Base-by-base conservation (phyloP, 2,113 vertebrate species). In the Pseudorhombus dupliciocellatus region DNA sequence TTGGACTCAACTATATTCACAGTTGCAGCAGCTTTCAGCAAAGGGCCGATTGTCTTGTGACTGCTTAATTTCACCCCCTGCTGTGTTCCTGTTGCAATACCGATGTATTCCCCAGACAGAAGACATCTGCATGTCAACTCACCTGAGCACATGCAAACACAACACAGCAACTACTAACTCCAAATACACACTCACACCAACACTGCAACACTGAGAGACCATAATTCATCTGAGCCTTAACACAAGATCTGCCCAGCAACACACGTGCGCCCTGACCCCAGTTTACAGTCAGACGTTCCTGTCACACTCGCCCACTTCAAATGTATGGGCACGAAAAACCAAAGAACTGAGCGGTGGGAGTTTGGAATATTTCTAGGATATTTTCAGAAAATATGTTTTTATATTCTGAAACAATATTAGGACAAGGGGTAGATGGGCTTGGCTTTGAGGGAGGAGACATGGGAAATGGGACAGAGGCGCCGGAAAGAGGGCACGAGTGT, bases 181-280 rank as follows among this genome's bases (percentile, higher is more conserved):
- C 34, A 37, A 37, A 6, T 42, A 46, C 18, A 46, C 42, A 46
- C 42, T 16, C 42, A 46, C 18, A 20, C 44, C 18, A 4, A 20
- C 44, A 46, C 42, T 31, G 28, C 55, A 24, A 58, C 46, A 63
- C 4, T n/a, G n/a, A n/a, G n/a, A 22, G 22, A 73, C 77, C 80
- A 81, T 34, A 74, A n/a, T 44, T 87, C 48, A 71, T 78, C 51
- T 81, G 50, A 73, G 57, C 60, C 31, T 44, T 54, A 48, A 53
- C 16, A 55, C 58, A 56, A 70, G 66, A 85, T 89, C 87, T 90
- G 83, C 87, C 87, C 89, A 80, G 81, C 87, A 90, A 91, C 88
- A 73, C 63, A 69, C 51, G 58, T 28, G 68, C 40, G 55, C 59
- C 31, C 24, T 63, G 71, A 34, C 79, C 11, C 46, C 67, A 62